Conservation (phyloP, 2,888 invertebrate species). For the Serripes groenlandicus region DNA sequence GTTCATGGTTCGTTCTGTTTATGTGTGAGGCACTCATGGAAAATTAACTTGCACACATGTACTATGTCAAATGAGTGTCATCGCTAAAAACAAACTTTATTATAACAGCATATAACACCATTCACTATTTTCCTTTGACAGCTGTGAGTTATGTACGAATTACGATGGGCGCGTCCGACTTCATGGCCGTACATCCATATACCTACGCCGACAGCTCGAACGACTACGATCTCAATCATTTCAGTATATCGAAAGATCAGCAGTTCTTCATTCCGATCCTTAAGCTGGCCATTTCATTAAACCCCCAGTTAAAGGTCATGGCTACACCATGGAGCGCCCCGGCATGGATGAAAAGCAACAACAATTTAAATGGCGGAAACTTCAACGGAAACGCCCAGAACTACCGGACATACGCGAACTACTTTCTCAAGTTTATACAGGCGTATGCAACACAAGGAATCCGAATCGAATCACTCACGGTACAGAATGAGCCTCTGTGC, state of each 20-base stretch:
- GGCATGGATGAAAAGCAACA: slow-evolving; percentile 68
- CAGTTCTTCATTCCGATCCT: slow-evolving; percentile 67
- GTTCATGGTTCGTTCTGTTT: too few relatives aligned
- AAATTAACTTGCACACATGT: too few relatives aligned
- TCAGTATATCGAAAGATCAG: slow-evolving; percentile 63
- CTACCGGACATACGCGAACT: slow-evolving; percentile 57
- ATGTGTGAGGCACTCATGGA: too few relatives aligned
- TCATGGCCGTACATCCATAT: slow-evolving; percentile 65
- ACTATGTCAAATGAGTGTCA: too few relatives aligned
- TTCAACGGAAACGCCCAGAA: slow-evolving; percentile 52
- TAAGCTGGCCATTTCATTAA: slow-evolving; percentile 63
- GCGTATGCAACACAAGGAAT: slow-evolving; percentile 65
- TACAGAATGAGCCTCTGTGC: slow-evolving; percentile 67
- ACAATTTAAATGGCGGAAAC: slow-evolving; percentile 63
- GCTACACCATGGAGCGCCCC: slow-evolving; percentile 70
- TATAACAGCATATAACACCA: too few relatives aligned
- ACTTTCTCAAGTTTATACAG: slow-evolving; percentile 68
- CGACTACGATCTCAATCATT: slow-evolving; percentile 65
- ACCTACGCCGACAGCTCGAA: slow-evolving; percentile 60
- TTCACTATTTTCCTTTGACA: too few relatives aligned
- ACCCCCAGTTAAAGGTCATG: slow-evolving; percentile 58
- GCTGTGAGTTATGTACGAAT: slow-evolving; percentile 66
- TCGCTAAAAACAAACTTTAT: too few relatives aligned
- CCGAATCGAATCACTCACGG: slow-evolving; percentile 53
- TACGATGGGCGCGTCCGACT: slow-evolving; percentile 67